Evolutionary conservation across 1,140 invertebrate species (phyloP).

Genomic region (Heliconius nattereri): DNA sequence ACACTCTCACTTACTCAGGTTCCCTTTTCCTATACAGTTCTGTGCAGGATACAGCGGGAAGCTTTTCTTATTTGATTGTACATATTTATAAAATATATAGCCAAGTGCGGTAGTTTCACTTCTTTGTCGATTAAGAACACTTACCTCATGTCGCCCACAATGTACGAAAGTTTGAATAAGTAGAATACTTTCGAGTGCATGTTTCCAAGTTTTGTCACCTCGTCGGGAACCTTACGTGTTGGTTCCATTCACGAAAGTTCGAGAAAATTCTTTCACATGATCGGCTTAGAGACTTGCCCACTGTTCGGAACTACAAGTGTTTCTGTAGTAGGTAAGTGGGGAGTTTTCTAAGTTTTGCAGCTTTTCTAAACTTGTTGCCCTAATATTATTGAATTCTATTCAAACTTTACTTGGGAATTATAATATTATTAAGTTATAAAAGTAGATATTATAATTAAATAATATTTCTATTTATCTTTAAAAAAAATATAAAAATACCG

Average conservation of each 20-base stretch:
- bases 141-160: neutral
- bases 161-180: conserved; percentile 33
- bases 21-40: too few species aligned
- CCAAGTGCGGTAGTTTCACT: neutral
- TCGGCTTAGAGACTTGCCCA: conserved; percentile 70
- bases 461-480: too few species aligned
- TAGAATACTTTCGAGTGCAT: conserved; percentile 48
- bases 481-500: neutral
- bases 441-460: too few species aligned
- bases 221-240: conserved; percentile 59
- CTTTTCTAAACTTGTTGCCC: conserved; percentile 53
- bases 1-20: too few species aligned
- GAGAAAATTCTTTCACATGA: conserved; percentile 64
- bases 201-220: conserved; percentile 58
- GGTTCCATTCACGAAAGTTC: conserved; percentile 67
- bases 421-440: neutral
- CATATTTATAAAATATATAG: neutral
- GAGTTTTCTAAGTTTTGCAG: conserved; percentile 58
- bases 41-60: too few species aligned
- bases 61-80: neutral
- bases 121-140: neutral
- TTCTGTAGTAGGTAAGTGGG: conserved; percentile 55
- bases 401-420: neutral
- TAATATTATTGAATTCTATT: conserved; percentile 36
- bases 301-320: conserved; percentile 60